phyloP scores from a whole-genome alignment of 2,888 invertebrate species.

The Euzophera pinguis region DNA sequence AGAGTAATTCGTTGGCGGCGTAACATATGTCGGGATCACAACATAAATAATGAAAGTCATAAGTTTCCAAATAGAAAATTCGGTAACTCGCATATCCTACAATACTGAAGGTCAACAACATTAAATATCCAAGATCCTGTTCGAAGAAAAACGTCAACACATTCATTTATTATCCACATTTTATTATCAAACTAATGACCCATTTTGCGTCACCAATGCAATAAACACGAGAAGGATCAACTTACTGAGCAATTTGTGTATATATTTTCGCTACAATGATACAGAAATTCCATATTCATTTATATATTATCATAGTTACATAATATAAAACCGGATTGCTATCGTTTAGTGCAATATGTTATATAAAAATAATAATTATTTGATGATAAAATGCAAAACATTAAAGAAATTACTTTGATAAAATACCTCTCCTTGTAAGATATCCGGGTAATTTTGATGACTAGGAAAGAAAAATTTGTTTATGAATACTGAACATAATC shows the following conservation, averaged over 20 bases:
- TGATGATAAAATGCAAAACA: no score
- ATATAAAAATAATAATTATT: no score
- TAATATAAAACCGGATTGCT: background rate
- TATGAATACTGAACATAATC: no score
- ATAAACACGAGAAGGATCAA: background rate
- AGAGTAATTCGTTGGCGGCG: no score
- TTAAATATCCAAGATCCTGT: background rate
- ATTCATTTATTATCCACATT: background rate
- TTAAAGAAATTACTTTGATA: no score
- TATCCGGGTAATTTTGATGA: no score
- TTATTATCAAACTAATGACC: slow-evolving; percentile 4
- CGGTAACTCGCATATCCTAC: background rate
- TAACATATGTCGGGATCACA: no score
- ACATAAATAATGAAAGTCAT: no score
- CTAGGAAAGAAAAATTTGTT: no score
- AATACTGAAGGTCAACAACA: background rate
- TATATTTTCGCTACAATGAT: background rate
- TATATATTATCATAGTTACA: slow-evolving; percentile 8
- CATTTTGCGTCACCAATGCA: slow-evolving; percentile 1
- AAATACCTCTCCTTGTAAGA: no score
- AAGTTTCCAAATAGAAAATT: background rate
- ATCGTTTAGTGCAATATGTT: no score
- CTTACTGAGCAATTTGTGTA: background rate
- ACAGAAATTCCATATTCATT: slow-evolving; percentile 7
- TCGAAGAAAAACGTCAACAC: background rate